These are phyloP conservation scores for Noturus placidus DNA, from an alignment of 2,113 vertebrate genomes.

Conservation along the genomic window DNA sequence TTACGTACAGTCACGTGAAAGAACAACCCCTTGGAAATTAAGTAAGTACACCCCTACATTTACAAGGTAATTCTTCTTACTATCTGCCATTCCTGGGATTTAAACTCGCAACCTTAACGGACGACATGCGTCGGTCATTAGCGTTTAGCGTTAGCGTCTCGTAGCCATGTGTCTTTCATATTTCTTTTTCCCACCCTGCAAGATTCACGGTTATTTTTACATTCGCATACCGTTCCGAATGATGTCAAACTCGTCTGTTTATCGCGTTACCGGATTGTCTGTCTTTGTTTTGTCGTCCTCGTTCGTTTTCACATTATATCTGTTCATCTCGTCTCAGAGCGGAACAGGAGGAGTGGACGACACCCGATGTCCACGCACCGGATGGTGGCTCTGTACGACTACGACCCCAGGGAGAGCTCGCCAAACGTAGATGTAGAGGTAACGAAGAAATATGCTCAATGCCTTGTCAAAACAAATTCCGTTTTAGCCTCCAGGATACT, in stretches of 20 bases:
- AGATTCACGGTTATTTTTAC: neutral
- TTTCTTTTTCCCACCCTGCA: neutral
- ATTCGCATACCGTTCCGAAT: neutral
- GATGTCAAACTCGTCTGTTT: neutral
- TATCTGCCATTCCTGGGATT: too few relatives aligned
- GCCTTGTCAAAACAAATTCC: conserved; percentile 24
- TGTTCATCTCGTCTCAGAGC: conserved; percentile 71
- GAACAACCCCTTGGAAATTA: too few relatives aligned
- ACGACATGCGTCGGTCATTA: neutral
- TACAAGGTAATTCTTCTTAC: too few relatives aligned
- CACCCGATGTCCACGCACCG: conserved; percentile 76
- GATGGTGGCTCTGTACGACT: conserved; percentile 95
- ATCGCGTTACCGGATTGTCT: neutral
- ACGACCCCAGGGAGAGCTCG: conserved; percentile 93
- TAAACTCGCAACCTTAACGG: too few relatives aligned
- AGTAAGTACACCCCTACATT: too few relatives aligned
- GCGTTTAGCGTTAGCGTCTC: neutral
- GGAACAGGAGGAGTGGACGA: conserved; percentile 78
- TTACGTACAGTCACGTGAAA: neutral
- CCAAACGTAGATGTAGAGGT: conserved; percentile 98
- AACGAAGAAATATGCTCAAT: conserved; percentile 27
- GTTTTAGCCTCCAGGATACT: conserved; percentile 19
- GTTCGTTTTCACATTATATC: neutral
- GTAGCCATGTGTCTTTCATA: neutral
- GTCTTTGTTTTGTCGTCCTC: neutral